Conservation (phyloP, 2,113 vertebrate species). For the Psittacula cyanocephala region DNA sequence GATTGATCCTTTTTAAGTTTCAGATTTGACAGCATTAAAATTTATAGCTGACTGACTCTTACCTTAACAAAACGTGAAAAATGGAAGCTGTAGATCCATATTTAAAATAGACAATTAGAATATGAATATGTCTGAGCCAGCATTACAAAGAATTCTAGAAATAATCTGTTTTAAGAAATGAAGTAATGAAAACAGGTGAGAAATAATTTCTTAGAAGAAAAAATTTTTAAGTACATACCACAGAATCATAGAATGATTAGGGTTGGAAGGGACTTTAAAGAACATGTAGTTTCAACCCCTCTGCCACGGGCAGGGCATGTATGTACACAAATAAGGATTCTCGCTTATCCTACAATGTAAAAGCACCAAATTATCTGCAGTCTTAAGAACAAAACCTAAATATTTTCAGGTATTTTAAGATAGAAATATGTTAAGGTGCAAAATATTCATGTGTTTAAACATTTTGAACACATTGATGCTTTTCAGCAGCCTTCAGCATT, state of each 20-base stretch:
- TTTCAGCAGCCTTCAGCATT: not conserved
- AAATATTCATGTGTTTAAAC: not conserved
- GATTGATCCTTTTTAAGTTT: too few relatives aligned
- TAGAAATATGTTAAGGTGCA: not conserved
- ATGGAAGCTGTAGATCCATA: not conserved
- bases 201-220: not conserved
- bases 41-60: not conserved
- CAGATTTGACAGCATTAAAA: not conserved
- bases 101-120: not conserved
- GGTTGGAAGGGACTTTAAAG: not conserved
- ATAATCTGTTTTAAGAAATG: not conserved
- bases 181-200: not conserved
- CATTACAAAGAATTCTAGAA: not conserved
- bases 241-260: not conserved
- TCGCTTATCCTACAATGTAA: not conserved
- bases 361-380: not conserved
- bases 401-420: not conserved
- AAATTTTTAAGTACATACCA: not conserved
- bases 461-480: fast-evolving
- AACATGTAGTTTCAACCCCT: not conserved
- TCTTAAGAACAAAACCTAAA: not conserved
- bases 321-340: not conserved
- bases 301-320: not conserved
- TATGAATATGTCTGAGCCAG: not conserved
- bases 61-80: not conserved